Evolutionary conservation across 2,888 invertebrate genomes (phyloP).

Genomic region (Andricus quercusramuli): DNA sequence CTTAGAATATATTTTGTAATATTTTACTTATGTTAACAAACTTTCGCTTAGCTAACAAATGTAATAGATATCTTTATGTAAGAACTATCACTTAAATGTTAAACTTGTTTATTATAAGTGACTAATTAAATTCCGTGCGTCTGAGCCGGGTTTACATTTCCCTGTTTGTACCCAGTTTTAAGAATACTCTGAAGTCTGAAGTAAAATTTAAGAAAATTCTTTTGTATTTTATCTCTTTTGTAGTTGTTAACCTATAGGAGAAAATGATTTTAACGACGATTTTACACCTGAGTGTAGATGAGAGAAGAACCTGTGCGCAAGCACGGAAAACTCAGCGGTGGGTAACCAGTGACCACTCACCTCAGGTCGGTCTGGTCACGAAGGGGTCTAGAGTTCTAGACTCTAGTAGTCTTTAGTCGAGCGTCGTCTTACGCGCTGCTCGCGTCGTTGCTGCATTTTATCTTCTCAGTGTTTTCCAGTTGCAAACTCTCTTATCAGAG

Average conservation of each 20-base stretch:
- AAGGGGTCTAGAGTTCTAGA: constrained; percentile 14
- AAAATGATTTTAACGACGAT: neutral
- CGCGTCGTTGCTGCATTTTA: constrained; percentile 19
- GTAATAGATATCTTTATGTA: too few relatives aligned
- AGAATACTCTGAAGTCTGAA: too few relatives aligned
- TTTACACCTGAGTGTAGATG: constrained; percentile 25
- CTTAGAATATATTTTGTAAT: too few relatives aligned
- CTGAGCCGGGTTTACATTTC: neutral
- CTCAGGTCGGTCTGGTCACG: constrained; percentile 47
- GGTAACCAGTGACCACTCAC: constrained; percentile 43
- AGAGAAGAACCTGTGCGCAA: constrained; percentile 37
- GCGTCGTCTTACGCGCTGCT: constrained; percentile 67
- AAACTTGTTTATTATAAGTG: too few relatives aligned
- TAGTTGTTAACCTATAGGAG: neutral
- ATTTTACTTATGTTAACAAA: too few relatives aligned
- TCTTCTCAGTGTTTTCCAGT: constrained; percentile 59
- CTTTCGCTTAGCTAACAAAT: too few relatives aligned
- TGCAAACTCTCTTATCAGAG: constrained; percentile 28
- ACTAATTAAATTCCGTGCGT: neutral
- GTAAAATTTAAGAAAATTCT: too few relatives aligned
- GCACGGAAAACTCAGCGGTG: constrained; percentile 40
- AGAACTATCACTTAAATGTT: too few relatives aligned
- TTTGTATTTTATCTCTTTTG: too few relatives aligned
- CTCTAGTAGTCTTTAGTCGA: constrained; percentile 73
- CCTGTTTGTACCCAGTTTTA: too few relatives aligned